Conservation (phyloP, 2,888 invertebrate genomes). For the Dynastes tityus region DNA sequence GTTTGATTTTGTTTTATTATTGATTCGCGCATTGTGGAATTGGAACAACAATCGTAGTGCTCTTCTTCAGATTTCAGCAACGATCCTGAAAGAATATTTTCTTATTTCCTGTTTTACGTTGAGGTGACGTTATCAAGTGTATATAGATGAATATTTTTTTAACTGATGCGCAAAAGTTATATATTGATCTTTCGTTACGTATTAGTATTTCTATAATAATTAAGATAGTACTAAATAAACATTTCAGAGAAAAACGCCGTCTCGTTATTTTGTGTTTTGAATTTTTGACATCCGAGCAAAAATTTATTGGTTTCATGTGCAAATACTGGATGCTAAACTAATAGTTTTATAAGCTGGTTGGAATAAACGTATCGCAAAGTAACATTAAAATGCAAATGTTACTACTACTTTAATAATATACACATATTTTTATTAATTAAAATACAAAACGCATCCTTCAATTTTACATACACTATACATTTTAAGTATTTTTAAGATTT, state of each 20-base stretch:
- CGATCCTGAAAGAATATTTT: background rate
- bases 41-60: slow-evolving; percentile 8
- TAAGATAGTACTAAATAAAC: slow-evolving; percentile 28
- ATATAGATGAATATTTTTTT: slow-evolving; percentile 43
- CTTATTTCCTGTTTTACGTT: slow-evolving; percentile 28
- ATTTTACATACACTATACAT: too few relatives aligned
- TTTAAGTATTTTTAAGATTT: too few relatives aligned
- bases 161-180: slow-evolving; percentile 31
- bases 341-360: too few relatives aligned
- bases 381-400: too few relatives aligned
- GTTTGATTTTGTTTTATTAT: slow-evolving; percentile 35
- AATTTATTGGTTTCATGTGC: too few relatives aligned
- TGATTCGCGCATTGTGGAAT: background rate
- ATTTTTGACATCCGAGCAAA: background rate
- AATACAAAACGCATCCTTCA: too few relatives aligned
- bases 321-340: too few relatives aligned
- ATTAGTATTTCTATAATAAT: slow-evolving; percentile 41
- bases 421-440: too few relatives aligned
- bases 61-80: slow-evolving; percentile 17
- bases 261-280: slow-evolving; percentile 1
- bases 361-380: too few relatives aligned
- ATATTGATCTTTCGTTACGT: slow-evolving; percentile 40
- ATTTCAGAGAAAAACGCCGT: slow-evolving; percentile 5
- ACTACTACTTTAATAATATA: too few relatives aligned
- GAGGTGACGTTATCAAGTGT: slow-evolving; percentile 29